Conservation (phyloP, 2,888 invertebrate species). For the Muscina levida region DNA sequence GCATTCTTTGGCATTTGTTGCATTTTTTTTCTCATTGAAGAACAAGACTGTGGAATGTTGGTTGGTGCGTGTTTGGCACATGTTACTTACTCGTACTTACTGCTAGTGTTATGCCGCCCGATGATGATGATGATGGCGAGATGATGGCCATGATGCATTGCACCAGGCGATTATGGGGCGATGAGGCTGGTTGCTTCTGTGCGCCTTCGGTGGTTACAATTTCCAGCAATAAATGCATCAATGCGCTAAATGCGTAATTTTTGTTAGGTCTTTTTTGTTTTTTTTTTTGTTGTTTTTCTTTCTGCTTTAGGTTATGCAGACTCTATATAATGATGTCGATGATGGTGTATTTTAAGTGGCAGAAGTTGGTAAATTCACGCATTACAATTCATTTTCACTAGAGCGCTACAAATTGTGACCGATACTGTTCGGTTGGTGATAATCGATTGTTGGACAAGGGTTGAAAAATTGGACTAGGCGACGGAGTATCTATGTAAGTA, state of each 20-base stretch:
- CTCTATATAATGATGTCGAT: conserved; percentile 56
- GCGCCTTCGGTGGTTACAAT: conserved; percentile 25
- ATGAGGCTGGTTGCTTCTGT: conserved; percentile 29
- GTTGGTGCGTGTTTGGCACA: conserved; percentile 79
- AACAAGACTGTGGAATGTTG: conserved; percentile 77
- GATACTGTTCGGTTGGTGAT: too few species aligned
- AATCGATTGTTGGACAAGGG: too few species aligned
- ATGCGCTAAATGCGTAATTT: conserved; percentile 21
- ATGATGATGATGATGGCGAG: conserved; percentile 28
- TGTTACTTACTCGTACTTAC: conserved; percentile 68
- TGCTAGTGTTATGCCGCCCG: conserved; percentile 31
- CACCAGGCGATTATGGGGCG: conserved; percentile 49
- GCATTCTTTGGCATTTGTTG: conserved; percentile 60
- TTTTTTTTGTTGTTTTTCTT: conserved; percentile 1
- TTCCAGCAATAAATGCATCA: conserved; percentile 37
- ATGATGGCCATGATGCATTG: conserved; percentile 42
- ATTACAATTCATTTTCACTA: conserved; percentile 64
- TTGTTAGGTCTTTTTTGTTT: conserved; percentile 1
- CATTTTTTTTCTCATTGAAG: conserved; percentile 67
- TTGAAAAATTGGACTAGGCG: too few species aligned
- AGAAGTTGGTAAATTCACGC: conserved; percentile 67
- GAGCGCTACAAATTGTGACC: conserved; percentile 32
- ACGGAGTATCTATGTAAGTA: too few species aligned
- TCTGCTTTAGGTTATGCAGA: background rate
- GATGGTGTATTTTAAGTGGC: conserved; percentile 61